phyloP scores from a whole-genome alignment of 2,888 invertebrate species.

The Beris morrisii region DNA sequence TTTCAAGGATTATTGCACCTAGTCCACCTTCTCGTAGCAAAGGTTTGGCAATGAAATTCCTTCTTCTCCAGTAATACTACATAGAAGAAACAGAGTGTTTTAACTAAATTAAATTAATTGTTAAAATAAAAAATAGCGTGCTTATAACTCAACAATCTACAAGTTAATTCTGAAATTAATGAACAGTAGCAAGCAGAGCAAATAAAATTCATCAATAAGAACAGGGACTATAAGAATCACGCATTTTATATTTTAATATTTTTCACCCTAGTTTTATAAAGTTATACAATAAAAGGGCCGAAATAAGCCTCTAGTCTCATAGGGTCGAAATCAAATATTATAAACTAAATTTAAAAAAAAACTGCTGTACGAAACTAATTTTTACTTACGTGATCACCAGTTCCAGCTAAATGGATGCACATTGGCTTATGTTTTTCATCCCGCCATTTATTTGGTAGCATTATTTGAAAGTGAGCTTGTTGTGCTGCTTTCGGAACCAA shows the following conservation, averaged over 20 bases:
- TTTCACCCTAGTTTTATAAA: too few species aligned
- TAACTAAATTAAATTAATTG: constrained; percentile 37
- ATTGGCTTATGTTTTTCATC: constrained; percentile 72
- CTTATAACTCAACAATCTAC: not conserved
- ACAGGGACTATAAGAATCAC: too few species aligned
- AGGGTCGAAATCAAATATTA: not conserved
- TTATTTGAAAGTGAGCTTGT: constrained; percentile 80
- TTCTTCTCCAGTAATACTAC: constrained; percentile 88
- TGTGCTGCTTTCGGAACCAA: constrained; percentile 82
- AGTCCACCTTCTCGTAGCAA: constrained; percentile 86
- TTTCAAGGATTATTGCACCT: constrained; percentile 92
- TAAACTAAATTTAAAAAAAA: constrained; percentile 14
- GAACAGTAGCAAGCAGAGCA: too few species aligned
- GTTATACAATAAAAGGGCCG: too few species aligned
- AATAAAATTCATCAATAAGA: too few species aligned
- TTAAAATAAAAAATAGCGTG: constrained; percentile 9
- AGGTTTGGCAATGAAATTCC: constrained; percentile 88
- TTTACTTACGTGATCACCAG: constrained; percentile 90
- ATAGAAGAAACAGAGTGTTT: too few species aligned
- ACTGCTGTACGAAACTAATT: constrained; percentile 24
- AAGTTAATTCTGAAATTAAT: not conserved
- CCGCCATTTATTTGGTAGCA: constrained; percentile 81
- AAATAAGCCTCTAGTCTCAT: too few species aligned
- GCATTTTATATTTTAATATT: too few species aligned
- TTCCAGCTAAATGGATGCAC: constrained; percentile 94